Base-by-base conservation (phyloP, 2,797 vertebrate species). In the Cirrhinus mrigala region DNA sequence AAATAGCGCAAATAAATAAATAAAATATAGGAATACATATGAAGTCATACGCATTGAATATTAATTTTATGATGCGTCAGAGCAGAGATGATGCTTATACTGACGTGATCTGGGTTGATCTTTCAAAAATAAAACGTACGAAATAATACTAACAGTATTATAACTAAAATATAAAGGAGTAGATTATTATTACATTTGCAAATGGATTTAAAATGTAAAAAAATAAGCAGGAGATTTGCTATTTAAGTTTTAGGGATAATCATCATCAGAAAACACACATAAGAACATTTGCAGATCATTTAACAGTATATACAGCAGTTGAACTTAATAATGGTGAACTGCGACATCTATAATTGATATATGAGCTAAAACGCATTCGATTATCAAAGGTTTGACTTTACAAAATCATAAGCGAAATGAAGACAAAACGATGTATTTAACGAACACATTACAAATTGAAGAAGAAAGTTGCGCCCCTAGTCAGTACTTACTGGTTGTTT, bases 51-150 rank as follows among this genome's bases (percentile, higher is more conserved):
- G 52, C n/a, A 6, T 16, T 54, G 79, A 75, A 64, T 79, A 37
- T 77, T 6, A 24, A 87, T 87, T 84, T 11, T 46, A 52, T 24
- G 37, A 82, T 82, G 85, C 84, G 79, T 64, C 64, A 73, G 81
- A 74, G 15, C 62, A 14, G 52, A 71, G 48, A 83, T 64, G 29
- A 48, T 84, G 81, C 62, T 71, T 70, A 62, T 81, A 27, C 33
- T 37, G 82, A 66, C 62, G 70, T 71, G 33, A 73, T 80, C 76
- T 40, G 56, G 27, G 44, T 68, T n/a, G 11, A 75, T 85, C 33
- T 33, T 73, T 73, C 66, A 8, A 40, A 73, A 50, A 37, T 27
- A 27, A 52, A 9, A 37, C 18, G 4, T 24, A 37, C 75, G 60
- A 3, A 44, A 70, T 48, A 70, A 71, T 62, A 48, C 22, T 27